phyloP scores from a whole-genome alignment of 2,888 invertebrate species.

The Lycocerus yunnanus region DNA sequence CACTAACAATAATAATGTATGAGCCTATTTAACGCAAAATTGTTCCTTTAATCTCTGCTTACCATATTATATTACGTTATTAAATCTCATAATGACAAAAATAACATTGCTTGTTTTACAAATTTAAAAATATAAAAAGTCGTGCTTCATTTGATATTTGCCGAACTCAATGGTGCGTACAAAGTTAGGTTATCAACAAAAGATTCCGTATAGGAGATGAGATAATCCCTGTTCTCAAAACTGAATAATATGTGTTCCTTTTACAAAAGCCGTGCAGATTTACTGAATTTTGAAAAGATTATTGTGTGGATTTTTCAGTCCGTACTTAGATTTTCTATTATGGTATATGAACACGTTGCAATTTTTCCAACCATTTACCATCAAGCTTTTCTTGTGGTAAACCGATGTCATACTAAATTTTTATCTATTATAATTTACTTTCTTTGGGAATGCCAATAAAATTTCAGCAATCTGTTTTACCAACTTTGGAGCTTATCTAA shows the following conservation, averaged over 20 bases:
- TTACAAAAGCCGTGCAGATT: background rate
- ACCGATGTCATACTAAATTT: background rate
- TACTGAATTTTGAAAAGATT: background rate
- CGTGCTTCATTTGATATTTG: background rate
- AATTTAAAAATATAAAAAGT: background rate
- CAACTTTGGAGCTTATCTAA: background rate
- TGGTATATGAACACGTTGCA: background rate
- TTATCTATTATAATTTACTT: background rate
- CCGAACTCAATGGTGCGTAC: background rate
- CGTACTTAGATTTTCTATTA: too few species aligned
- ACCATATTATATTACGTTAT: background rate
- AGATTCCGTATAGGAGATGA: background rate
- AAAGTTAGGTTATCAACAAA: background rate
- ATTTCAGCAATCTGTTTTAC: conserved; percentile 1
- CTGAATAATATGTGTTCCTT: background rate
- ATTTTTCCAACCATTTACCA: background rate
- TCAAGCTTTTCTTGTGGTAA: background rate
- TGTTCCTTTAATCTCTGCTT: background rate
- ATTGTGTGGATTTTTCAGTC: background rate
- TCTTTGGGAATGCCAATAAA: background rate
- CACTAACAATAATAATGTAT: background rate
- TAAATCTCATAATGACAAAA: background rate
- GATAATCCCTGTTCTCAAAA: background rate
- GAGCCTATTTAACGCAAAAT: background rate
- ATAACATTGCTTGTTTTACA: background rate